Conservation (phyloP, 1,140 invertebrate species). For the Apocrypta bakeri region DNA sequence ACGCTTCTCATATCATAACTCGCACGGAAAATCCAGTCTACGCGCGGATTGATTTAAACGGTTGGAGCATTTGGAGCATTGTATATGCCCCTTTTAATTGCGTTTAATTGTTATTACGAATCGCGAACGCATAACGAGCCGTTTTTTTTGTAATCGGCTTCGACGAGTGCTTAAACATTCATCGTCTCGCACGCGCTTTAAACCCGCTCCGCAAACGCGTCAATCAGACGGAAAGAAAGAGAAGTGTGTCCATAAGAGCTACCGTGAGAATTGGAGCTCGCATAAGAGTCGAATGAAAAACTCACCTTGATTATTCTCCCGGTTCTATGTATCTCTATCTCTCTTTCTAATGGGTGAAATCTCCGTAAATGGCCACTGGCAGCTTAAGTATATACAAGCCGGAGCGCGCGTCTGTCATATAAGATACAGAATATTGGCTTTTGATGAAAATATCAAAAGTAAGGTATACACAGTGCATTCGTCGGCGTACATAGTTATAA, state of each 20-base stretch:
- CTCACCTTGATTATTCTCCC: constrained; percentile 31
- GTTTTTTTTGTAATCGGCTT: neutral
- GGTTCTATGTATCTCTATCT: neutral
- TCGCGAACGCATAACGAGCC: constrained; percentile 15
- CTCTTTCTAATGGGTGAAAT: constrained; percentile 22
- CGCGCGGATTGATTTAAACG: constrained; percentile 17
- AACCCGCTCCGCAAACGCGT: neutral
- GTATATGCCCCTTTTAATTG: constrained; percentile 22
- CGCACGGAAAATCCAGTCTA: neutral
- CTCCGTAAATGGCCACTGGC: constrained; percentile 19
- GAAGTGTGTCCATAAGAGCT: neutral
- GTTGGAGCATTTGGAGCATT: neutral
- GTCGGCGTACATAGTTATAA: neutral
- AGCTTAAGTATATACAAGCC: neutral
- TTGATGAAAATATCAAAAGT: constrained; percentile 3
- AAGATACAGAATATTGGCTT: constrained; percentile 15
- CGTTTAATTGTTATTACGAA: constrained; percentile 36
- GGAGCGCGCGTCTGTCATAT: neutral
- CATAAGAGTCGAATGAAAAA: constrained; percentile 7
- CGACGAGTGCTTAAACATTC: constrained; percentile 4
- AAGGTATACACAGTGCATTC: neutral
- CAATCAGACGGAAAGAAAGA: neutral
- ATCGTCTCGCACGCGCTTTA: neutral
- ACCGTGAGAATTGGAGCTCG: constrained; percentile 42
- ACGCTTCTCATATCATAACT: constrained; percentile 24